Base-by-base conservation (phyloP, 2,888 invertebrate species). In the Clivina fossor region DNA sequence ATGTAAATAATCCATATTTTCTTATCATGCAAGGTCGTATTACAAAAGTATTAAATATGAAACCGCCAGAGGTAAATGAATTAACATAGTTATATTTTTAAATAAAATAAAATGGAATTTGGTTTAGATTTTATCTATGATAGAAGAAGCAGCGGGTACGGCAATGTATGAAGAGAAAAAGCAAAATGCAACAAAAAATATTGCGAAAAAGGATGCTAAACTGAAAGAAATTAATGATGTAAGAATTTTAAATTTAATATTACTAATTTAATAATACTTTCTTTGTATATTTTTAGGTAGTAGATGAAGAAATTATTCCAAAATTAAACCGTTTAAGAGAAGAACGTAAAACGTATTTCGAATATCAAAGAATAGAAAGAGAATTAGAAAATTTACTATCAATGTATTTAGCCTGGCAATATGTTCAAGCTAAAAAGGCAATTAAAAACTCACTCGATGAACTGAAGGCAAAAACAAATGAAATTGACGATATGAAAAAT, bases 21-120 rank as follows among this genome's bases (percentile, higher is more conserved):
- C 82, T 99, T 26, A 99, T 99, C 68, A 98, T 99, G 98, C 99
- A 99, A 79, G 99, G 99, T 0, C 83, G 95, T 61, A 96, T 99
- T 63, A 98, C 98, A 1, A 98, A 99, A 78, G 98, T 99, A 2
- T 78, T 99, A 19, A 98, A 95, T 72, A 99, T 99, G 98, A 99
- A 97, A 70, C 96, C 99, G 0, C 83, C 85, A 37, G 98, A 99
- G 81, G 93, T 93, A 73, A 69, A 16, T 57, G 16, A 24, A n/a
- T 35, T 24, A 24, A n/a, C n/a, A 32, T 38, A 30, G 33, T 51
- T 19, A n/a, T n/a, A 49, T 20, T 32, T 35, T n/a, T 24, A 13
- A 16, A 32, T 11, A 33, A 20, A 30, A 7, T n/a, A n/a, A 19
- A 28, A 30, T 51, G 48, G 11, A 41, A 43, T 51, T 26, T 55